Conservation (phyloP, 2,888 invertebrate genomes). For the Ophion costatus region DNA sequence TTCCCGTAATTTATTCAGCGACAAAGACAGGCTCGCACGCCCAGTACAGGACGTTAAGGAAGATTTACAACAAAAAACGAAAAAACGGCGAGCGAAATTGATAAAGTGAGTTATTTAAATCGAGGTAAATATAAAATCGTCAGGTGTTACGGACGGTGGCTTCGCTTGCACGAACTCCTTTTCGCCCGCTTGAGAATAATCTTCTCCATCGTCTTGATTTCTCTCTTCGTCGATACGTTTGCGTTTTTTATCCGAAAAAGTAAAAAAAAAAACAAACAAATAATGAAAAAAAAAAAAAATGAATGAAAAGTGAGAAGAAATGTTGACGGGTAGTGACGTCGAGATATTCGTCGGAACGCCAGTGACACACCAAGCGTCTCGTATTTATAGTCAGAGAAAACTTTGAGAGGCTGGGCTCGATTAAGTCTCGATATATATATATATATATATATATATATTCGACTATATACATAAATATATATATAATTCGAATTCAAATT, state of each 20-base stretch:
- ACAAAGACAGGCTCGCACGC: slow-evolving; percentile 53
- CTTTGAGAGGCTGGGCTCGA: slow-evolving; percentile 39
- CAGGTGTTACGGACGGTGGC: slow-evolving; percentile 2
- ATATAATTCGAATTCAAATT: too few species aligned
- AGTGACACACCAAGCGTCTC: slow-evolving; percentile 10
- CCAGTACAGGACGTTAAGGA: slow-evolving; percentile 6
- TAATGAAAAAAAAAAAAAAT: neutral
- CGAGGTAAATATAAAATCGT: neutral
- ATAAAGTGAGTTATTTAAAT: neutral
- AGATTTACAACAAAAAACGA: slow-evolving; percentile 15
- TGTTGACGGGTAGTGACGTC: neutral
- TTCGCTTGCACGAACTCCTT: neutral
- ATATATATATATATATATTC: too few species aligned
- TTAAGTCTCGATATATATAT: neutral
- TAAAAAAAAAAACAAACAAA: neutral
- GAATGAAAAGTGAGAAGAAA: neutral
- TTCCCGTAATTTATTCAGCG: slow-evolving; percentile 67
- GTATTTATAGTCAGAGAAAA: slow-evolving; percentile 52
- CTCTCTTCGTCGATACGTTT: too few species aligned
- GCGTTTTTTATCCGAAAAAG: neutral
- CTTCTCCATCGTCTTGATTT: too few species aligned
- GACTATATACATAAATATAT: too few species aligned
- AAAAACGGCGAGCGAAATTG: slow-evolving; percentile 17
- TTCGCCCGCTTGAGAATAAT: too few species aligned
- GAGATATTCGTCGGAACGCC: slow-evolving; percentile 11